Percentiles rank a stretch among this genome's conserved stretches.
phyloP scores from a whole-genome alignment of 2,797 vertebrate genomes.

The Dendrocincla tyrannina region DNA sequence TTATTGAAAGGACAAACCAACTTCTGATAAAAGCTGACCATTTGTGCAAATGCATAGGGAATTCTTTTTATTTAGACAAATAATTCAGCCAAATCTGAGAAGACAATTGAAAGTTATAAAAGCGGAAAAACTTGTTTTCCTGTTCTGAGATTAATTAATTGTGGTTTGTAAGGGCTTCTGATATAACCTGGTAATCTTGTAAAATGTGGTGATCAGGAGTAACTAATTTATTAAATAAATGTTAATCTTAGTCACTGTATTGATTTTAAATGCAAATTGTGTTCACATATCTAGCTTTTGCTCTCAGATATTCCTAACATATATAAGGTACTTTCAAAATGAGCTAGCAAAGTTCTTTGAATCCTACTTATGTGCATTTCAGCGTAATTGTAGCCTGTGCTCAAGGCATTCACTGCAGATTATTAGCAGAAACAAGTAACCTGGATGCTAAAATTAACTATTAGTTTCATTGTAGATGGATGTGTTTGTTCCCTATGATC shows the following conservation, averaged over 20 bases:
- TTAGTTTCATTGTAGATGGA: background rate
- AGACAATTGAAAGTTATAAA: background rate
- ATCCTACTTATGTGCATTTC: background rate
- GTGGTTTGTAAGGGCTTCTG: background rate
- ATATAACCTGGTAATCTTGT: background rate
- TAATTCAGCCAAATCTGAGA: background rate
- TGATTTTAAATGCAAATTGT: background rate
- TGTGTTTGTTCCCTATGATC: background rate
- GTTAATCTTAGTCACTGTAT: background rate
- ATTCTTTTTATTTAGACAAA: slow-evolving; percentile 12
- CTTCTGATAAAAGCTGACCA: slow-evolving; percentile 12
- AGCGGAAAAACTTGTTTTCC: background rate
- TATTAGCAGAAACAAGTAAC: background rate
- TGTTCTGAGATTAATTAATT: background rate
- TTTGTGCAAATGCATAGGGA: background rate
- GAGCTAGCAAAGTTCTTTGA: background rate
- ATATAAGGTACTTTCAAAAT: background rate
- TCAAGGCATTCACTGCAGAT: background rate
- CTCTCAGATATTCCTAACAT: background rate
- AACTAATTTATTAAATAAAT: background rate
- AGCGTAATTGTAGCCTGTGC: background rate
- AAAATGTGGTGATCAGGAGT: background rate
- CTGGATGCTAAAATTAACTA: background rate
- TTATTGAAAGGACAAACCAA: slow-evolving; percentile 48
- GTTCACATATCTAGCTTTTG: background rate